These are phyloP conservation scores for Ovis canadensis DNA, from an alignment of 2,113 vertebrate species.

Conservation along the genomic window DNA sequence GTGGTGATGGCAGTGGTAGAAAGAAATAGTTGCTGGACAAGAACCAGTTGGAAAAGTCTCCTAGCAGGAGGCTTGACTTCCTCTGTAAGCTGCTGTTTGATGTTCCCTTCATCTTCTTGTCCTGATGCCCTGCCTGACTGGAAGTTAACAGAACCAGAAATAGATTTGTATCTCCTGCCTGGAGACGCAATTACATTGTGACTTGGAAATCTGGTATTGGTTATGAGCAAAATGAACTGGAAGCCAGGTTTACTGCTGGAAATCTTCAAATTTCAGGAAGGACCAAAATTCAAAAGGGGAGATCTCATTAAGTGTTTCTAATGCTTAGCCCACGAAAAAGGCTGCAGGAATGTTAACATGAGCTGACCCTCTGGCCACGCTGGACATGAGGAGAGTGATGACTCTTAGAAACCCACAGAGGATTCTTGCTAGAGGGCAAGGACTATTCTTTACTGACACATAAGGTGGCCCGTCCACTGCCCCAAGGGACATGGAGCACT, in stretches of 20 bases:
- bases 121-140: background rate
- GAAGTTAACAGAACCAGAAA: conserved; percentile 14
- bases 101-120: background rate
- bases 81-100: background rate
- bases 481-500: background rate
- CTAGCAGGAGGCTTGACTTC: background rate
- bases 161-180: background rate
- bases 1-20: background rate
- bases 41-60: background rate
- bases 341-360: background rate
- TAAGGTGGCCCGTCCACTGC: background rate
- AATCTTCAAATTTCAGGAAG: conserved; percentile 6
- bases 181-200: background rate
- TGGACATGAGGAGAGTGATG: background rate
- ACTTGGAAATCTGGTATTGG: conserved; percentile 19
- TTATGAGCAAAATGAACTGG: conserved; percentile 13
- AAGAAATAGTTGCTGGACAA: background rate
- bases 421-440: background rate
- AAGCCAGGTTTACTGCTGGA: background rate
- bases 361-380: background rate
- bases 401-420: background rate
- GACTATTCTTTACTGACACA: background rate
- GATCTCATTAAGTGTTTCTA: background rate
- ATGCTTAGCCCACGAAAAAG: background rate
- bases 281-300: background rate